phyloP scores from a whole-genome alignment of 2,888 invertebrate genomes.

The Taenaris catops region DNA sequence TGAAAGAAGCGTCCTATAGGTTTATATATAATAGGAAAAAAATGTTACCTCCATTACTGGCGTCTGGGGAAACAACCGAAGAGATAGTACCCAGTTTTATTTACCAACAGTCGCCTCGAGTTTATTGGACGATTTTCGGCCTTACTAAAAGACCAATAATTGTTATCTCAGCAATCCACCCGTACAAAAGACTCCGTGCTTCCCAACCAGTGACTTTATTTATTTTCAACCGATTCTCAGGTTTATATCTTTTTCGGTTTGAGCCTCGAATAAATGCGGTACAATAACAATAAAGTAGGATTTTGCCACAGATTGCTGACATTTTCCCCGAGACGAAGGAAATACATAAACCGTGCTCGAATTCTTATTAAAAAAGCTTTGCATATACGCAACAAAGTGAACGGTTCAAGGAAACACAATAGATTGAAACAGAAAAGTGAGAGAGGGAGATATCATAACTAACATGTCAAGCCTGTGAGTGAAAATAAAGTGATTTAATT shows the following conservation, averaged over 20 bases:
- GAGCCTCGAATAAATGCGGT: conserved; percentile 63
- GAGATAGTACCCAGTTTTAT: conserved; percentile 21
- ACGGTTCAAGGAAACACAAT: conserved; percentile 33
- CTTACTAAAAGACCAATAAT: conserved; percentile 54
- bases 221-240: conserved; percentile 60
- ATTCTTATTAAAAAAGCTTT: conserved; percentile 68
- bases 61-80: conserved; percentile 16
- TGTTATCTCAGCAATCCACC: conserved; percentile 57
- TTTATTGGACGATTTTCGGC: conserved; percentile 38
- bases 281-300: conserved; percentile 73
- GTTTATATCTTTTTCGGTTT: conserved; percentile 59
- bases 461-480: no score
- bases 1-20: no score
- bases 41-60: not conserved
- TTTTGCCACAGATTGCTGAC: conserved; percentile 69
- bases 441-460: no score
- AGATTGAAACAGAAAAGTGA: no score
- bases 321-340: conserved; percentile 60
- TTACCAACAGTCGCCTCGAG: conserved; percentile 20
- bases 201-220: conserved; percentile 53
- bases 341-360: conserved; percentile 51
- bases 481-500: no score
- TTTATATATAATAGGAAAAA: not conserved
- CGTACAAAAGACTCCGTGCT: conserved; percentile 37
- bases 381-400: conserved; percentile 46